These are phyloP conservation scores for Ochotona princeps DNA, from an alignment of 2,113 vertebrate genomes.

Conservation along the genomic window DNA sequence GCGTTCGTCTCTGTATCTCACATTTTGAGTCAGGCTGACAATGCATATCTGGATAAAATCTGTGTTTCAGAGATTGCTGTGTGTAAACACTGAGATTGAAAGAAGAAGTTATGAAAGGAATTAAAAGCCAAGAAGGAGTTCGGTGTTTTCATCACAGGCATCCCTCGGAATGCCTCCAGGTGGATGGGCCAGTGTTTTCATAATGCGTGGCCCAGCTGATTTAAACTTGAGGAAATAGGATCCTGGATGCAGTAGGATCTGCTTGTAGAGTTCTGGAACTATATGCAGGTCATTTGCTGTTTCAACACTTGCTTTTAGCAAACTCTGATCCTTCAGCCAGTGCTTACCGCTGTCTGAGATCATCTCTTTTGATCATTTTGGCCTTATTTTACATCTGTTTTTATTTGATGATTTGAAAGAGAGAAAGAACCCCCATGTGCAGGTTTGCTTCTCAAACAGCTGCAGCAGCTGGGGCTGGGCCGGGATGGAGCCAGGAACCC, in stretches of 20 bases:
- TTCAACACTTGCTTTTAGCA: background rate
- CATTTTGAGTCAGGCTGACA: background rate
- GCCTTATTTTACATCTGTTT: too few relatives aligned
- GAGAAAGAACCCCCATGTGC: too few relatives aligned
- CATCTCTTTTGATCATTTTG: background rate
- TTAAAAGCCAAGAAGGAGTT: background rate
- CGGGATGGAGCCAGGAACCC: too few relatives aligned
- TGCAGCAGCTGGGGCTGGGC: too few relatives aligned
- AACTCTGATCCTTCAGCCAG: background rate
- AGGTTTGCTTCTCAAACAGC: too few relatives aligned
- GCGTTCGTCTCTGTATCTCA: fast-evolving
- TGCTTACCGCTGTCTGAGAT: background rate
- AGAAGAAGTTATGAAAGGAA: background rate
- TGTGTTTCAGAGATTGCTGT: background rate
- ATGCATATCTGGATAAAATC: too few relatives aligned
- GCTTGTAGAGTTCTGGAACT: background rate
- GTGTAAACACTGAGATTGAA: background rate
- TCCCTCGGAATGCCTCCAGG: background rate
- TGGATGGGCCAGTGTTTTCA: background rate
- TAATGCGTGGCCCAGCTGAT: fast-evolving
- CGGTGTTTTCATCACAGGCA: background rate
- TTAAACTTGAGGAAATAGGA: background rate
- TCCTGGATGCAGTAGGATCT: too few relatives aligned
- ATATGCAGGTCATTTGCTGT: background rate
- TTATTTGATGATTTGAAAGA: too few relatives aligned